These are phyloP conservation scores for Parnassius apollo DNA, from an alignment of 2,888 invertebrate genomes.

Conservation along the genomic window DNA sequence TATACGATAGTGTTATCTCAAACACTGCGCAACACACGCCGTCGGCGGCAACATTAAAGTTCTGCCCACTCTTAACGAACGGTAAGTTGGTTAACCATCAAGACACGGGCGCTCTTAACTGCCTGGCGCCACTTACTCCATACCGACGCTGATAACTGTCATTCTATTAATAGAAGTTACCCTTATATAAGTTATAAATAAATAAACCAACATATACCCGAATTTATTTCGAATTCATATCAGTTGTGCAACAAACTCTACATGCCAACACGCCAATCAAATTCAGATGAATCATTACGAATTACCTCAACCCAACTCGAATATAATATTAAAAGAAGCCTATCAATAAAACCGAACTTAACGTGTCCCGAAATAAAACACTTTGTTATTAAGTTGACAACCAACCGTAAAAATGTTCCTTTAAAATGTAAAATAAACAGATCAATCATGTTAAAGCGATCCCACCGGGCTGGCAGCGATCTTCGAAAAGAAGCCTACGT, in stretches of 20 bases:
- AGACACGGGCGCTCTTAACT: constrained; percentile 37
- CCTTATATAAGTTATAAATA: constrained; percentile 1
- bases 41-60: constrained; percentile 30
- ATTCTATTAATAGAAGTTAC: constrained; percentile 20
- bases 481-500: constrained; percentile 80
- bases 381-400: constrained; percentile 81
- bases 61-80: constrained; percentile 28
- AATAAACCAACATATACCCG: constrained; percentile 1
- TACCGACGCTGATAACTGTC: constrained; percentile 18
- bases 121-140: constrained; percentile 41
- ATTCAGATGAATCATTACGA: constrained; percentile 40
- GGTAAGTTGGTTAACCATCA: constrained; percentile 32
- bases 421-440: constrained; percentile 82
- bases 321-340: constrained; percentile 75
- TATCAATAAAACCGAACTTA: constrained; percentile 80
- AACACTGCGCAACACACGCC: constrained; percentile 19
- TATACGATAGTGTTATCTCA: constrained; percentile 28
- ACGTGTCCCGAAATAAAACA: constrained; percentile 77
- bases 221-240: constrained; percentile 25
- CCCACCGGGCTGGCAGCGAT: constrained; percentile 75
- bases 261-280: constrained; percentile 39
- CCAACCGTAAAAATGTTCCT: constrained; percentile 81
- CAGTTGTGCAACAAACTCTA: constrained; percentile 29
- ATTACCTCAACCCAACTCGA: constrained; percentile 52
- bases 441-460: constrained; percentile 81